These are phyloP conservation scores for Ursus arctos DNA, from an alignment of 2,113 vertebrate genomes.

Conservation along the genomic window DNA sequence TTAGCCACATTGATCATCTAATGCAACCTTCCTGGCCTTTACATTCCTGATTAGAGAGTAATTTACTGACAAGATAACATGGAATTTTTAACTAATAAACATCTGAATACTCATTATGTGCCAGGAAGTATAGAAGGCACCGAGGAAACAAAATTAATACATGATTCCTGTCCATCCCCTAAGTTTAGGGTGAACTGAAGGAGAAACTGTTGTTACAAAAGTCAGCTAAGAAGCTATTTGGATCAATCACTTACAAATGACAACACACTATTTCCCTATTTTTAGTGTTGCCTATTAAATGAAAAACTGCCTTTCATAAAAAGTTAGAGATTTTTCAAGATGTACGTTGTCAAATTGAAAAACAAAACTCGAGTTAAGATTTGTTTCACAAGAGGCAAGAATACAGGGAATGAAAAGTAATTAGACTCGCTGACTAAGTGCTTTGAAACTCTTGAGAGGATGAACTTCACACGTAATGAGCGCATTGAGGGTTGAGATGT, in stretches of 20 bases:
- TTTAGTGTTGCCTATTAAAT: slow-evolving; percentile 25
- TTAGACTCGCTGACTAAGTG: background rate
- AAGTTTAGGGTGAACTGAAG: background rate
- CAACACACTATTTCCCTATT: background rate
- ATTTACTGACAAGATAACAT: background rate
- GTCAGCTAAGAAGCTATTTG: background rate
- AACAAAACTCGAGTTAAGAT: background rate
- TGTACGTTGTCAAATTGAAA: background rate
- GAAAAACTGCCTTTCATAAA: background rate
- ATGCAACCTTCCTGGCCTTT: background rate
- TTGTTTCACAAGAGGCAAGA: background rate
- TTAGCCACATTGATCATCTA: background rate
- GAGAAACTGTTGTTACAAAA: background rate
- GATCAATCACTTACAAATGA: background rate
- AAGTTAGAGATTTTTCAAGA: slow-evolving; percentile 6
- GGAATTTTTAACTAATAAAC: background rate
- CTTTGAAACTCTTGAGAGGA: background rate
- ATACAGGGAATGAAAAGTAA: slow-evolving; percentile 18
- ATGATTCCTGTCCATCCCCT: background rate
- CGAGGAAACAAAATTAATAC: background rate
- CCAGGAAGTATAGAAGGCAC: background rate
- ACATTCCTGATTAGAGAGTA: background rate
- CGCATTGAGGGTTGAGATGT: background rate
- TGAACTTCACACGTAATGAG: no score
- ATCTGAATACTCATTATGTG: background rate